Evolutionary conservation across 2,888 invertebrate genomes (phyloP), one percentile per base, ranked within the genome.

Genomic region (Amblyteles armatorius): DNA sequence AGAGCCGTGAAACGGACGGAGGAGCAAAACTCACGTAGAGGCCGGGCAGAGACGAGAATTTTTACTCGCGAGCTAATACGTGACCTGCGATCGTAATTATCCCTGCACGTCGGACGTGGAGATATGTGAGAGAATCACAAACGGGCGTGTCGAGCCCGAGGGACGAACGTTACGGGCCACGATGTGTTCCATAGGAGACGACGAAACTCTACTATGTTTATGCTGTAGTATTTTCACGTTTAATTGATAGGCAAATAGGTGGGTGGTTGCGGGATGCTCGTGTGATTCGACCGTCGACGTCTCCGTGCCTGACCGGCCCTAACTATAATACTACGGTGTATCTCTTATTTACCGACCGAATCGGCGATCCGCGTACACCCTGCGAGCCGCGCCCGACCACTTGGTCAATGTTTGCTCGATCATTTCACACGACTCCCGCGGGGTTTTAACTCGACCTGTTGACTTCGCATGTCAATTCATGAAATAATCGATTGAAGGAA

Each of bases 181-280:
- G 50, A 50, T 57, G 44, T 19, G 67, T 19, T n/a, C 29, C 16
- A 13, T 48, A 22, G 13, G 55, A 29, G 44, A 57, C 68, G 80
- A 73, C 29, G 36, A 80, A 57, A 33, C 19, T 36, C 19, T 19
- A 48, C 72, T 57, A 80, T 73, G 72, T 67, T 48, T 57, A 68
- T 26, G 44, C 19, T 19, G 78, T 48, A 52, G 26, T 65, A 72
- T 60, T 26, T 48, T 40, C 29, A 52, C 65, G 68, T 77, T 72
- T 76, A 65, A 76, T 80, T 80, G 40, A 76, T 80, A 80, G 74
- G 71, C 57, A 72, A 84, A 84, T 84, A 80, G 76, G 57, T 40
- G 65, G 65, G 22, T 19, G 19, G 9, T 22, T 60, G 22, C 16
- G 13, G 44, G 48, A 52, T 29, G 19, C 16, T 52, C 26, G n/a